A percentile compares a stretch with the other conserved stretches of the same genome.
Conservation (phyloP, 1,140 invertebrate genomes). For the Bombus picipes region DNA sequence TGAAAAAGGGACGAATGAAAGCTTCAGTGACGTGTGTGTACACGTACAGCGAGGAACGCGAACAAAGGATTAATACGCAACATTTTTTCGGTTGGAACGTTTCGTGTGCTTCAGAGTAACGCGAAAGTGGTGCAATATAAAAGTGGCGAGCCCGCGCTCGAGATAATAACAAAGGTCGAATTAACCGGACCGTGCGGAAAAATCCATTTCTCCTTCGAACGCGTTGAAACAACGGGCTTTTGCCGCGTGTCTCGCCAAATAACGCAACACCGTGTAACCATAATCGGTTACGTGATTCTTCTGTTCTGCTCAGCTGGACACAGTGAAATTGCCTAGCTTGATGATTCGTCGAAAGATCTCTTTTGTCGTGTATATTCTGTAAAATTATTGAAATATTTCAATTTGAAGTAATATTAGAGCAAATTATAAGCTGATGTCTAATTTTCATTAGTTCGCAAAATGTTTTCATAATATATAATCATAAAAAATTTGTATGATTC, state of each 20-base stretch:
- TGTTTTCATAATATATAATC: too few relatives aligned
- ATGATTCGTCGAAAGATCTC: neutral
- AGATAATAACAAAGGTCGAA: constrained; percentile 30
- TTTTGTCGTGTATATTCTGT: neutral
- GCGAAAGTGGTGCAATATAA: constrained; percentile 13
- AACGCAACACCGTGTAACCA: neutral
- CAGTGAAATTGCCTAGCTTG: too few relatives aligned
- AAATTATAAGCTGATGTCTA: too few relatives aligned
- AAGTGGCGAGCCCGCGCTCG: constrained; percentile 5
- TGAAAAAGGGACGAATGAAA: neutral
- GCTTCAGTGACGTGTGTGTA: neutral
- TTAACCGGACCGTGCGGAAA: constrained; percentile 22
- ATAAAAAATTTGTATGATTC: too few relatives aligned
- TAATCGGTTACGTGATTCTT: constrained; percentile 1
- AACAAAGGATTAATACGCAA: constrained; percentile 36
- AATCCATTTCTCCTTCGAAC: constrained; percentile 27
- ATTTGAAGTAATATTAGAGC: too few relatives aligned
- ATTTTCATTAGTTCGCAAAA: too few relatives aligned
- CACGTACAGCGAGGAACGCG: neutral
- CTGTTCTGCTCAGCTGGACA: too few relatives aligned
- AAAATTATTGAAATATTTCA: neutral
- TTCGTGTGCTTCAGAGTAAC: neutral
- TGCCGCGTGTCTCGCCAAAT: neutral
- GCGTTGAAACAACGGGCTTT: constrained; percentile 5
- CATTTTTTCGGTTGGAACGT: constrained; percentile 12